A percentile compares a stretch with the other conserved stretches of the same genome.
Conservation (phyloP, 2,797 vertebrate genomes). For the Xyrichtys novacula region DNA sequence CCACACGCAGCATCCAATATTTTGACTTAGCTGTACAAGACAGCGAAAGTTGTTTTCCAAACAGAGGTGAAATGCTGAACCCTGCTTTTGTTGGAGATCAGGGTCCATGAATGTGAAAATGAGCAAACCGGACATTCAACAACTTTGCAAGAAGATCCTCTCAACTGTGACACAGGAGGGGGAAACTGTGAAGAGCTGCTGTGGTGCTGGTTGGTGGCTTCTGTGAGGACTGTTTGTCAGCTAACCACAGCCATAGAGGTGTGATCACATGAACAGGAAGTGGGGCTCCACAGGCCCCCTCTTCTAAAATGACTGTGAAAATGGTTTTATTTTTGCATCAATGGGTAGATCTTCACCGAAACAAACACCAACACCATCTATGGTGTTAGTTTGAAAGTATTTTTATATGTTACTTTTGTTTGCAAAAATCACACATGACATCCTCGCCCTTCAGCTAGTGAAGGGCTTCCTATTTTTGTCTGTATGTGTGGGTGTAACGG, state of each 20-base stretch:
- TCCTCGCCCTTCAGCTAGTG: no score
- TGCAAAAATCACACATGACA: neutral
- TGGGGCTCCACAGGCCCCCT: fast-evolving
- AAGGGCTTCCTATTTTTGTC: no score
- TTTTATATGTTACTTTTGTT: neutral
- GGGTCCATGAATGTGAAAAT: slow-evolving; percentile 16
- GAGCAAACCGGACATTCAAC: neutral
- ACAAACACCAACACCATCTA: no score
- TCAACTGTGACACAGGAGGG: neutral
- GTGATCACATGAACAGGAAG: slow-evolving; percentile 1
- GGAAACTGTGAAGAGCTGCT: neutral
- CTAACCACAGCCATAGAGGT: neutral
- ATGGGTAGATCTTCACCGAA: no score
- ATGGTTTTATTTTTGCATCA: neutral
- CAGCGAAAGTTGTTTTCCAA: neutral
- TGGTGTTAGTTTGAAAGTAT: neutral
- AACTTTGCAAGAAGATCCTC: neutral
- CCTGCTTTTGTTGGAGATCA: slow-evolving; percentile 58
- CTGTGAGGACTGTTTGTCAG: neutral
- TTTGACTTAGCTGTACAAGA: slow-evolving; percentile 29
- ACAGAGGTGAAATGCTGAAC: slow-evolving; percentile 27
- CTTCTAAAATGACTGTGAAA: neutral
- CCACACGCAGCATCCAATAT: slow-evolving; percentile 20
- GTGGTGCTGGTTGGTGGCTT: neutral
- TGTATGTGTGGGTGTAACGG: no score